A percentile compares a stretch with the other conserved stretches of the same genome.
Evolutionary conservation across 2,888 invertebrate genomes (phyloP).

Genomic region (Cephus rjabovi): DNA sequence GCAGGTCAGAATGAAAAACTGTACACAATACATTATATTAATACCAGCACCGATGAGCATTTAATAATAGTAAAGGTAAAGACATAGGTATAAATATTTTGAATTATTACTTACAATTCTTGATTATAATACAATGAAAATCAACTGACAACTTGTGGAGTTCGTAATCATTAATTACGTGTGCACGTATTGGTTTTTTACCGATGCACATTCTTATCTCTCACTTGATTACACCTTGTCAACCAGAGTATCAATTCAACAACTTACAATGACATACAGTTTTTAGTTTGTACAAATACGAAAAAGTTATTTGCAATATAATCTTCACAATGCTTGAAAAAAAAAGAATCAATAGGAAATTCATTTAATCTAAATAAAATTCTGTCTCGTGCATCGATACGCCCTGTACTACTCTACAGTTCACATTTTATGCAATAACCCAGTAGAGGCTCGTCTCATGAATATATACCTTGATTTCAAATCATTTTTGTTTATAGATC

Average conservation of each 20-base stretch:
- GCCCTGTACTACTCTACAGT: not conserved
- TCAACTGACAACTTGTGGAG: constrained; percentile 13
- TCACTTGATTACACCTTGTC: not conserved
- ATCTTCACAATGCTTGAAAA: not conserved
- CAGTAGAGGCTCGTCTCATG: not conserved
- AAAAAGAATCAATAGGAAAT: not conserved
- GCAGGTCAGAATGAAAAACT: not conserved
- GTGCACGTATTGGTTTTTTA: not conserved
- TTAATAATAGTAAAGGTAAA: constrained; percentile 52
- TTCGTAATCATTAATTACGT: not conserved
- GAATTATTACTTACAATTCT: constrained; percentile 49
- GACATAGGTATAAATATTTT: constrained; percentile 51
- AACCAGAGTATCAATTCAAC: not conserved
- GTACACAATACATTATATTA: constrained; percentile 20
- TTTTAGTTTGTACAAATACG: not conserved
- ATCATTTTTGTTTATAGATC: not conserved
- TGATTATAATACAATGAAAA: constrained; percentile 42
- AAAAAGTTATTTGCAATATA: not conserved
- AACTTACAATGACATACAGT: not conserved
- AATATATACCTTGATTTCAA: not conserved
- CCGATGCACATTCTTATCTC: not conserved
- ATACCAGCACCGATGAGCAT: constrained; percentile 65
- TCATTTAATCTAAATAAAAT: not conserved
- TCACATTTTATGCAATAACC: not conserved
- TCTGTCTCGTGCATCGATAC: not conserved